Evolutionary conservation across 2,113 vertebrate species (phyloP).

Genomic region (Melospiza melodia): DNA sequence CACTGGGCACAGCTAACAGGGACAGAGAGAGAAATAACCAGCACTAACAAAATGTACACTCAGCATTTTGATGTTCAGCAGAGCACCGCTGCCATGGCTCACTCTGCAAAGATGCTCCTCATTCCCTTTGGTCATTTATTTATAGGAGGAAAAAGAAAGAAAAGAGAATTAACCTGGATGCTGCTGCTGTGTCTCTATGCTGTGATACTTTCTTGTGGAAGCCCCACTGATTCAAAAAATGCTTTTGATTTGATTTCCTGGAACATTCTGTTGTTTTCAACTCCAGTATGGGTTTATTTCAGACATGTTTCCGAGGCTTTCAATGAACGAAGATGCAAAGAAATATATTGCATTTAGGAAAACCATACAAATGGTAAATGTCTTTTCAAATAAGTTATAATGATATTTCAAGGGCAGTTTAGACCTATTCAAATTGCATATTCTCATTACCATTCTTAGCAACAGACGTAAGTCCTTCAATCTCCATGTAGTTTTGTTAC

Average conservation of each 20-base stretch:
- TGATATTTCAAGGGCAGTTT: conserved; percentile 71
- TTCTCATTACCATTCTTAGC: conserved; percentile 68
- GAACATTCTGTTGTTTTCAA: conserved; percentile 48
- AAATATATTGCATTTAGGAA: conserved; percentile 41
- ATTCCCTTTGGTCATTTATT: conserved; percentile 10
- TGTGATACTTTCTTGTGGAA: conserved; percentile 10
- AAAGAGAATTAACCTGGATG: conserved; percentile 21
- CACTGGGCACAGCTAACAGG: not conserved
- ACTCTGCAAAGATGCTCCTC: not conserved
- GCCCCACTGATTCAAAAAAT: not conserved
- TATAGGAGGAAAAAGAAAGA: not conserved
- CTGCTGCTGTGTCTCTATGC: not conserved
- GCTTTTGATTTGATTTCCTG: conserved; percentile 39
- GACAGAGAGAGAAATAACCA: not conserved
- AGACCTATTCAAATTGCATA: conserved; percentile 41
- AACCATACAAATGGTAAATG: conserved; percentile 43
- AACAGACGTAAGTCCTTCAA: conserved; percentile 46
- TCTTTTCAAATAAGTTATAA: conserved; percentile 69
- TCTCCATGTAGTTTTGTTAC: conserved; percentile 64
- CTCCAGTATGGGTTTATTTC: conserved; percentile 34
- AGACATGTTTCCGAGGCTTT: conserved; percentile 28
- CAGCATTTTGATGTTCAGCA: not conserved
- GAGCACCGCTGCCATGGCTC: not conserved
- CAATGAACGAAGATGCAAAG: conserved; percentile 2
- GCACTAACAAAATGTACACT: not conserved